Percentiles rank a stretch among this genome's conserved stretches.
These are phyloP conservation scores for Paramisgurnus dabryanus DNA, from an alignment of 2,113 vertebrate genomes.

Conservation along the genomic window DNA sequence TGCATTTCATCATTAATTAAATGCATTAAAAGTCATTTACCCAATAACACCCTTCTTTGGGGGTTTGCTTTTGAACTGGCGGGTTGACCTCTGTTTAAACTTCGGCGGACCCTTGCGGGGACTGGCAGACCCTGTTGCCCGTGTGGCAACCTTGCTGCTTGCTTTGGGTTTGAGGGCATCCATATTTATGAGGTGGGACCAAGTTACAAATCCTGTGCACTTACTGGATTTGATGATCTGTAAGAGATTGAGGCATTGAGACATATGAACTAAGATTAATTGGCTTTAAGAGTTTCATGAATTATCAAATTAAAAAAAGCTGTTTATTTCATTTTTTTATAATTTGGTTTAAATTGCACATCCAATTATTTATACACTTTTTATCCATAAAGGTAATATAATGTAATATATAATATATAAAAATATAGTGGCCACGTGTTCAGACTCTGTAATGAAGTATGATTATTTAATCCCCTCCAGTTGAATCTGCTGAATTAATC, in stretches of 20 bases:
- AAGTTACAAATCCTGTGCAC: not conserved
- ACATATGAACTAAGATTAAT: not conserved
- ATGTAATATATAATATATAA: no score
- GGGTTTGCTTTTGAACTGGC: conserved; percentile 90
- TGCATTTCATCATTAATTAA: not conserved
- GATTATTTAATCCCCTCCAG: conserved; percentile 37
- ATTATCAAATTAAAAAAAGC: no score
- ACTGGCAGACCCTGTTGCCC: conserved; percentile 74
- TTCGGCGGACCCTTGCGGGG: conserved; percentile 81
- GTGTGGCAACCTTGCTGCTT: conserved; percentile 69
- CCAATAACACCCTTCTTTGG: conserved; percentile 87
- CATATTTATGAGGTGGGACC: conserved; percentile 72
- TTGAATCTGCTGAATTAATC: conserved; percentile 55
- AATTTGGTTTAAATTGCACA: no score
- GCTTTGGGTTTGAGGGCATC: conserved; percentile 74
- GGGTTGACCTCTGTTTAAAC: conserved; percentile 84
- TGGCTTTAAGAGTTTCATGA: no score
- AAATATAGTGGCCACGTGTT: not conserved
- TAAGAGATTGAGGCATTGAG: not conserved
- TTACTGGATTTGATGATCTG: conserved; percentile 3
- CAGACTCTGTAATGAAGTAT: not conserved
- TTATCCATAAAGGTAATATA: not conserved
- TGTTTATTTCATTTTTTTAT: no score
- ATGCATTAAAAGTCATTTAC: conserved; percentile 64
- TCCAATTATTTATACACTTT: not conserved